Evolutionary conservation across 2,113 vertebrate species (phyloP), one percentile per base, ranked within the genome.

Genomic region (Xiphorhynchus elegans): DNA sequence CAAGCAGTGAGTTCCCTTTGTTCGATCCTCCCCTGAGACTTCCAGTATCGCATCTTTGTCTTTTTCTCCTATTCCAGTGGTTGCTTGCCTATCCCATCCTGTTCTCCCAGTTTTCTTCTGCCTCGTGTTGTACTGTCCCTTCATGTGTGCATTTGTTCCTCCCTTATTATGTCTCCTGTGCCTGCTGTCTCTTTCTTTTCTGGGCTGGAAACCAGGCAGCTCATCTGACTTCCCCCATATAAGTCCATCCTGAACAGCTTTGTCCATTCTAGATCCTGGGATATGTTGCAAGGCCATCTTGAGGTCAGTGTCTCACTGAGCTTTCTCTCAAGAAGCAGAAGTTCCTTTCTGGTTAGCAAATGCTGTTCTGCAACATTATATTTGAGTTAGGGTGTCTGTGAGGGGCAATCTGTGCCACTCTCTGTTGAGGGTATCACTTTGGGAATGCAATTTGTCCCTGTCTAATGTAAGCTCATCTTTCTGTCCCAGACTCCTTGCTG

Each of bases 291-390:
- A 91, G 66, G 26, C 33, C n/a, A 44, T 16, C 69, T 63, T 53
- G 47, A 92, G 31, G 10, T 35, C 46, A 59, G 33, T n/a, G 44
- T 68, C 10, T 76, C 66, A 72, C 11, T 76, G 84, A 91, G 23
- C 29, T 93, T 75, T 80, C 10, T 14, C 37, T 63, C 39, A 24
- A 2, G 58, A n/a, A 78, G 3, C 25, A 42, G 29, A 42, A 50
- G 15, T 20, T 6, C 13, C 26, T 84, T 58, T 7, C 31, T 64
- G 17, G 20, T 58, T 77, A 44, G 31, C 55, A 94, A 89, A 59
- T 2, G 0, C 3, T 50, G 29, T 5, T 24, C 9, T 72, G 17
- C 25, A 50, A 10, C 28, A 35, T 35, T n/a, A 8, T n/a, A 33
- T 72, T 85, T 55, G 23, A 64, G 29, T 50, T 40, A 55, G 35